phyloP scores from a whole-genome alignment of 2,888 invertebrate genomes.

The Drosophila peninsularis region DNA sequence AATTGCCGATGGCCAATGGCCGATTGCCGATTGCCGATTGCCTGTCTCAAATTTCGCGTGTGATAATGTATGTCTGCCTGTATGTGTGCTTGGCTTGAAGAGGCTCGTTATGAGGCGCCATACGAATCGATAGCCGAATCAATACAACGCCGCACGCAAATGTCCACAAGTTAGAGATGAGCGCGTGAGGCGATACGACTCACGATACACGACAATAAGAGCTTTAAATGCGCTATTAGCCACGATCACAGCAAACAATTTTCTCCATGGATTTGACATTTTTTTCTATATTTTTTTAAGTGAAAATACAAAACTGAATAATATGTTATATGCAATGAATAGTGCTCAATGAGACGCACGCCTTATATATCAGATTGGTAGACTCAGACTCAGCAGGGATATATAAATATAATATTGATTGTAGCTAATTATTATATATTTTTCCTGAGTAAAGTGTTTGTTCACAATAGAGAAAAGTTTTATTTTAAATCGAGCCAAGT shows the following conservation, averaged over 20 bases:
- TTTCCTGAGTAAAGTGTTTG: no score
- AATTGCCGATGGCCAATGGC: no score
- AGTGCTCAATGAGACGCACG: no score
- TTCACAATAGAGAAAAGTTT: no score
- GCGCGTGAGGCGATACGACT: constrained; percentile 11
- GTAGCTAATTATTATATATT: neutral
- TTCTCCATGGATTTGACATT: neutral
- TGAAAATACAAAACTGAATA: no score
- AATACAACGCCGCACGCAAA: constrained; percentile 52
- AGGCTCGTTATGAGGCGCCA: constrained; percentile 34
- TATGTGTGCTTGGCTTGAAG: constrained; percentile 14
- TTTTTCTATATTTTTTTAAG: constrained; percentile 6
- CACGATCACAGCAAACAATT: neutral
- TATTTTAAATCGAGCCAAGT: no score
- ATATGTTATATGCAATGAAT: no score
- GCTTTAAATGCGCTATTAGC: no score
- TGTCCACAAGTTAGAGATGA: constrained; percentile 22
- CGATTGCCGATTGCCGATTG: constrained; percentile 5
- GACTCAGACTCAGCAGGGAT: no score
- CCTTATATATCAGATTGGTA: no score
- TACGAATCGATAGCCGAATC: constrained; percentile 60
- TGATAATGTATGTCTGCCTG: constrained; percentile 1
- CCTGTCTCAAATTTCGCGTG: neutral
- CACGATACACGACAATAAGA: neutral
- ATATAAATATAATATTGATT: neutral